Percentiles rank a stretch among this genome's conserved stretches.
These are phyloP conservation scores for Ascidia mentula DNA, from an alignment of 23 tunicate genomes.

Conservation along the genomic window DNA sequence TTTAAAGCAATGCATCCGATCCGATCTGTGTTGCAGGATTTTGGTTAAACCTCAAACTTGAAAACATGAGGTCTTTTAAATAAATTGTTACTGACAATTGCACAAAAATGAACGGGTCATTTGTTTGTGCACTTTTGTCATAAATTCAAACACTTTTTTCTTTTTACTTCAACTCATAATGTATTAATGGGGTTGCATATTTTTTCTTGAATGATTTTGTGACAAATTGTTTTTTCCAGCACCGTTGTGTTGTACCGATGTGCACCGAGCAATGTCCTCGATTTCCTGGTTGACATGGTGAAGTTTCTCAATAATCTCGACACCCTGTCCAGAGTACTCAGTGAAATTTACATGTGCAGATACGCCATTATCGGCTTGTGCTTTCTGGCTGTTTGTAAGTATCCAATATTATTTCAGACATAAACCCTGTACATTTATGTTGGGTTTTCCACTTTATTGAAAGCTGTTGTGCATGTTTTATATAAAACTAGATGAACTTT, in stretches of 20 bases:
- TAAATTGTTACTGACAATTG: too few relatives aligned
- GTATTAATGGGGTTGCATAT: not conserved
- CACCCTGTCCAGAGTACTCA: conserved; percentile 42
- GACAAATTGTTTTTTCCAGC: conserved; percentile 35
- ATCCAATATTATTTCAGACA: too few relatives aligned
- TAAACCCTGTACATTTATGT: too few relatives aligned
- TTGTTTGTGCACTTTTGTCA: not conserved
- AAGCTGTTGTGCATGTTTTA: too few relatives aligned
- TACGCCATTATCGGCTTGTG: conserved; percentile 76
- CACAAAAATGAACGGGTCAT: too few relatives aligned
- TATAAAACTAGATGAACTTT: not conserved
- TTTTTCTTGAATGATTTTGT: not conserved
- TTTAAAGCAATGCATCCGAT: too few relatives aligned
- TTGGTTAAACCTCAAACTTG: too few relatives aligned
- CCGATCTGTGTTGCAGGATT: too few relatives aligned
- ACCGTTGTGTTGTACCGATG: conserved; percentile 61
- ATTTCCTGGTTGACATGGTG: conserved; percentile 35
- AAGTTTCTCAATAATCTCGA: conserved; percentile 40
- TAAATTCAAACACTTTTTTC: not conserved
- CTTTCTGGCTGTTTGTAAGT: conserved; percentile 76
- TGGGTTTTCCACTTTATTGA: too few relatives aligned
- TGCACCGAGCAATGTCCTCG: conserved; percentile 58
- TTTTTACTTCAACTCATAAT: not conserved
- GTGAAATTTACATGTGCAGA: conserved; percentile 80
- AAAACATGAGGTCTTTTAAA: too few relatives aligned